Percentiles rank a stretch among this genome's conserved stretches.
phyloP scores from a whole-genome alignment of 2,113 vertebrate genomes.

The Hippocampus mohnikei region DNA sequence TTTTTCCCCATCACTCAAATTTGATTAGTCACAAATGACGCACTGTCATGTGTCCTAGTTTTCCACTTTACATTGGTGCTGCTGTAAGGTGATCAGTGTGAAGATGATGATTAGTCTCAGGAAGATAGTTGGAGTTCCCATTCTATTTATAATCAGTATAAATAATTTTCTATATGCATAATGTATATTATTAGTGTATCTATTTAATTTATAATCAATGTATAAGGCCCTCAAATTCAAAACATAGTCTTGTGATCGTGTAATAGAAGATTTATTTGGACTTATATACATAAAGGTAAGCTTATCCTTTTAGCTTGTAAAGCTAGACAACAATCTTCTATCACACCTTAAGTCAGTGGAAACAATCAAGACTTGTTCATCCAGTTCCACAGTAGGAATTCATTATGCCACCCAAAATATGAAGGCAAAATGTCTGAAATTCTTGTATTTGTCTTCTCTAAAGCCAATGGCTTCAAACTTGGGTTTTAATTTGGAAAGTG shows the following conservation, averaged over 20 bases:
- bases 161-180: not conserved
- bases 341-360: constrained; percentile 28
- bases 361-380: constrained; percentile 50
- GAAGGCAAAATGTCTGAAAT: constrained; percentile 35
- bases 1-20: too few species aligned
- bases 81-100: constrained; percentile 20
- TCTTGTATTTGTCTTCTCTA: not conserved
- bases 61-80: constrained; percentile 13
- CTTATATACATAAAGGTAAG: not conserved
- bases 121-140: constrained; percentile 2
- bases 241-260: not conserved
- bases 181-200: not conserved
- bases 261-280: constrained; percentile 7
- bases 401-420: constrained; percentile 37
- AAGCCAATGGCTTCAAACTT: too few species aligned
- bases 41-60: not conserved
- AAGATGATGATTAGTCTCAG: constrained; percentile 33
- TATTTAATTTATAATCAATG: not conserved
- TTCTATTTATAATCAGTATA: not conserved
- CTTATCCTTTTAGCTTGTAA: not conserved
- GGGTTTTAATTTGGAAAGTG: too few species aligned
- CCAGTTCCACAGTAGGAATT: constrained; percentile 50
- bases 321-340: not conserved
- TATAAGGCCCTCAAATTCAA: too few species aligned
- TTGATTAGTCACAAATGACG: not conserved